Percentiles rank a stretch among this genome's conserved stretches.
Evolutionary conservation across 2,797 vertebrate species (phyloP).

Genomic region (Fistularia tabacaria): DNA sequence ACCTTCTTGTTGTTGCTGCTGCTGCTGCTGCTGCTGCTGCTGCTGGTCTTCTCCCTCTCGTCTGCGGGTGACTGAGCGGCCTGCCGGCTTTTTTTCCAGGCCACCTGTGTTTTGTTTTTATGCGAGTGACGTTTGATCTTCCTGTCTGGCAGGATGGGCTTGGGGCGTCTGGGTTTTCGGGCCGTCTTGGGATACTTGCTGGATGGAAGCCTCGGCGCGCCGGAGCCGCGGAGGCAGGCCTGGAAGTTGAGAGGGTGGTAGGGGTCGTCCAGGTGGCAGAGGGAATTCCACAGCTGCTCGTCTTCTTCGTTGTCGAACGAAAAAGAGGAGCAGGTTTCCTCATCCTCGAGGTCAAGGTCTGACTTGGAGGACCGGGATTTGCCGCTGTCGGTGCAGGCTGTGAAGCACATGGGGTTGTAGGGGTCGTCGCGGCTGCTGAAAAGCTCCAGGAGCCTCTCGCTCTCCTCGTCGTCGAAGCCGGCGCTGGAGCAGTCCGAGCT

Average conservation of each 20-base stretch:
- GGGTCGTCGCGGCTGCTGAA: slow-evolving; percentile 69
- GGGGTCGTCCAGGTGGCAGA: slow-evolving; percentile 63
- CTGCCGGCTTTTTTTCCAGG: slow-evolving; percentile 57
- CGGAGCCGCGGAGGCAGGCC: slow-evolving; percentile 57
- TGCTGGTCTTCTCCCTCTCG: not conserved
- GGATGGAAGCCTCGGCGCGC: not conserved
- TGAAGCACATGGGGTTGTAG: slow-evolving; percentile 78
- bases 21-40: not conserved
- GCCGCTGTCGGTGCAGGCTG: slow-evolving; percentile 50
- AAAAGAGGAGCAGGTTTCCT: not conserved
- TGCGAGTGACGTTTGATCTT: slow-evolving; percentile 29
- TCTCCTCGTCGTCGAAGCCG: slow-evolving; percentile 67
- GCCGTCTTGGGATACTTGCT: slow-evolving; percentile 4
- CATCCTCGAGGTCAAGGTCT: slow-evolving; percentile 39
- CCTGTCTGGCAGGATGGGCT: slow-evolving; percentile 38
- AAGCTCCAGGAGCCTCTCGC: slow-evolving; percentile 72
- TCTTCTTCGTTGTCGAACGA: slow-evolving; percentile 67
- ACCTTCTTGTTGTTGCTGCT: slow-evolving; percentile 64
- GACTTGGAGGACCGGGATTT: slow-evolving; percentile 17
- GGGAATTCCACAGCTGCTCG: slow-evolving; percentile 71
- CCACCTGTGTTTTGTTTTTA: slow-evolving; percentile 44
- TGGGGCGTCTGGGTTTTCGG: slow-evolving; percentile 17
- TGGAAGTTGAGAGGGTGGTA: slow-evolving; percentile 78
- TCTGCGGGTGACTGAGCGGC: not conserved
- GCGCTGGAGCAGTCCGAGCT: slow-evolving; percentile 72